Conservation (phyloP, 2,888 invertebrate genomes). For the Crossocerus cetratus region DNA sequence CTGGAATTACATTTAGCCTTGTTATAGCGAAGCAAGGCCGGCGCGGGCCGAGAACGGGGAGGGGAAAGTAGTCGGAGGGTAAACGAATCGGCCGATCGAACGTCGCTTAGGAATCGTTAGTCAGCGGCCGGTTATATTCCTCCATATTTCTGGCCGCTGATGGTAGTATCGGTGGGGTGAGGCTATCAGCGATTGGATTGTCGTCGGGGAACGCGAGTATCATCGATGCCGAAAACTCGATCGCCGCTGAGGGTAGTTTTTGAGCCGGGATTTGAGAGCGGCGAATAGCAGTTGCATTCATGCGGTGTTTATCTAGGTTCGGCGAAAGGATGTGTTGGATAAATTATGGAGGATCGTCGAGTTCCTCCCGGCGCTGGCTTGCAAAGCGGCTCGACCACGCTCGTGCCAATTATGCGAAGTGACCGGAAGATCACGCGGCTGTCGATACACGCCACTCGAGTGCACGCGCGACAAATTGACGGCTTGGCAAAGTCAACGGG, state of each 20-base stretch:
- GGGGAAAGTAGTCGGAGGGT: constrained; percentile 16
- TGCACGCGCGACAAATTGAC: constrained; percentile 43
- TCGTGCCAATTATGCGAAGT: constrained; percentile 48
- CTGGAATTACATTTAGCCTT: constrained; percentile 67
- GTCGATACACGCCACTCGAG: constrained; percentile 50
- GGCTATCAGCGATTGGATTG: no score
- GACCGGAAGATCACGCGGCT: constrained; percentile 41
- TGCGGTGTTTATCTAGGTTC: no score
- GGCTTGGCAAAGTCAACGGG: constrained; percentile 47
- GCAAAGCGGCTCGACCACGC: constrained; percentile 50
- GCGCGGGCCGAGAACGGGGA: constrained; percentile 12
- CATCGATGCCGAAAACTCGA: no score
- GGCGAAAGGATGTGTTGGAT: no score
- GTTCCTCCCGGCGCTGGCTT: constrained; percentile 27
- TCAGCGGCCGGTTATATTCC: background rate
- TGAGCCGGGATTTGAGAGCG: no score
- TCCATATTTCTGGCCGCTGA: no score
- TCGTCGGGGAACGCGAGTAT: no score
- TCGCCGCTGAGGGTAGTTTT: no score
- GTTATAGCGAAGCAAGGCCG: constrained; percentile 46
- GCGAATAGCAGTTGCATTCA: no score
- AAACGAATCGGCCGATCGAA: constrained; percentile 21
- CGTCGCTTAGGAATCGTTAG: background rate
- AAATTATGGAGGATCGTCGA: constrained; percentile 1
- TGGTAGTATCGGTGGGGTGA: no score